phyloP scores from a whole-genome alignment of 2,888 invertebrate species.

The Ashinkailepas kermadecensis region DNA sequence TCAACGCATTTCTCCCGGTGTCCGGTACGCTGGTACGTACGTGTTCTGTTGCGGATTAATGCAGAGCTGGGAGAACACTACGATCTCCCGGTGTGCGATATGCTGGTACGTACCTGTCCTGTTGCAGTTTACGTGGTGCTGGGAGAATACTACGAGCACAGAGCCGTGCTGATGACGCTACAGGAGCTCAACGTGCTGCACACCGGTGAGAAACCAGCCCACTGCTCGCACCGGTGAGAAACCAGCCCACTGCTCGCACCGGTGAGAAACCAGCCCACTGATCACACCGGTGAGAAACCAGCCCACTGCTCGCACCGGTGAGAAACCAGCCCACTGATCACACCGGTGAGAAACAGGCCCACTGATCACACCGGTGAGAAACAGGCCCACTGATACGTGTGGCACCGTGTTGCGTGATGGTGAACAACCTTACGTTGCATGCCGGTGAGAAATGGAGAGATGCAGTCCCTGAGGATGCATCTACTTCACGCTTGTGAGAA shows the following conservation, averaged over 20 bases:
- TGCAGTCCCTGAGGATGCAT: too few relatives aligned
- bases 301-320: conserved; percentile 49
- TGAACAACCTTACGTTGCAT: too few relatives aligned
- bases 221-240: not conserved
- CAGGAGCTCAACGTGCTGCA: conserved; percentile 72
- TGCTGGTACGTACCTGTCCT: too few relatives aligned
- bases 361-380: not conserved
- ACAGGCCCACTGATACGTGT: not conserved
- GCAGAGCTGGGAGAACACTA: conserved; percentile 81
- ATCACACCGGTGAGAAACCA: not conserved
- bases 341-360: not conserved
- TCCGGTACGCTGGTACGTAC: too few relatives aligned
- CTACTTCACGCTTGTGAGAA: too few relatives aligned
- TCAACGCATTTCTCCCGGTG: too few relatives aligned
- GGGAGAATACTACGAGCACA: conserved; percentile 82
- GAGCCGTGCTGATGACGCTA: conserved; percentile 80
- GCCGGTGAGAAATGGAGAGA: too few relatives aligned
- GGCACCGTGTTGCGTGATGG: too few relatives aligned
- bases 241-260: conserved; percentile 40
- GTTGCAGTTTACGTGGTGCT: conserved; percentile 80
- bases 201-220: conserved; percentile 51
- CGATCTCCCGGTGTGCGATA: conserved; percentile 48
- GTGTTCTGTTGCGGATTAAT: conserved; percentile 61
- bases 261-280: conserved; percentile 47
- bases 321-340: conserved; percentile 34